Percentiles rank a stretch among this genome's conserved stretches.
Evolutionary conservation across 2,113 vertebrate genomes (phyloP).

Genomic region (Sylvia atricapilla): DNA sequence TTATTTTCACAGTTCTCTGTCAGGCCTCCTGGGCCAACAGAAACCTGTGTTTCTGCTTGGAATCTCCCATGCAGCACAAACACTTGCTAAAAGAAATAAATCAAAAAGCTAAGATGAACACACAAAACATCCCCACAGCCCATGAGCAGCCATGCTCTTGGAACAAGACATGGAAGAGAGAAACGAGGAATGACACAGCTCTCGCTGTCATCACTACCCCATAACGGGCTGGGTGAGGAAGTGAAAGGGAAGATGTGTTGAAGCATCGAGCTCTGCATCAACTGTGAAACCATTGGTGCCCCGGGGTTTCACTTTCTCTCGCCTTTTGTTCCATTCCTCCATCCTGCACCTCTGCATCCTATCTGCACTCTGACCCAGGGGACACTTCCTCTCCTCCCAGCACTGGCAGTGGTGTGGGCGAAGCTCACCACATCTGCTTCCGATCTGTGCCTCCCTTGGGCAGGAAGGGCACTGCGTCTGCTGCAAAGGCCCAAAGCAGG

Average conservation of each 20-base stretch:
- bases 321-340: not conserved
- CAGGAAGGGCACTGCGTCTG: not conserved
- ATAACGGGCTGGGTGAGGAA: not conserved
- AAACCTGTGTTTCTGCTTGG: not conserved
- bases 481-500: not conserved
- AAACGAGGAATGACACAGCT: fast-evolving
- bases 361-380: fast-evolving
- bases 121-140: not conserved
- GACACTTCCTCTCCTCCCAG: not conserved
- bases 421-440: not conserved
- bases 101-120: not conserved
- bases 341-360: not conserved
- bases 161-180: not conserved
- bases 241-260: not conserved
- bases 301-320: not conserved
- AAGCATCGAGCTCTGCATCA: not conserved
- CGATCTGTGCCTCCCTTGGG: fast-evolving
- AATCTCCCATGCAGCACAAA: not conserved
- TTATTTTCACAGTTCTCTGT: not conserved
- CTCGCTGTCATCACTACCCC: fast-evolving
- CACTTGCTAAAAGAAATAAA: not conserved
- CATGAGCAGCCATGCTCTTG: fast-evolving
- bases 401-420: not conserved
- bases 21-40: not conserved
- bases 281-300: not conserved